Conservation (phyloP, 2,888 invertebrate species). For the Elysia crispata region DNA sequence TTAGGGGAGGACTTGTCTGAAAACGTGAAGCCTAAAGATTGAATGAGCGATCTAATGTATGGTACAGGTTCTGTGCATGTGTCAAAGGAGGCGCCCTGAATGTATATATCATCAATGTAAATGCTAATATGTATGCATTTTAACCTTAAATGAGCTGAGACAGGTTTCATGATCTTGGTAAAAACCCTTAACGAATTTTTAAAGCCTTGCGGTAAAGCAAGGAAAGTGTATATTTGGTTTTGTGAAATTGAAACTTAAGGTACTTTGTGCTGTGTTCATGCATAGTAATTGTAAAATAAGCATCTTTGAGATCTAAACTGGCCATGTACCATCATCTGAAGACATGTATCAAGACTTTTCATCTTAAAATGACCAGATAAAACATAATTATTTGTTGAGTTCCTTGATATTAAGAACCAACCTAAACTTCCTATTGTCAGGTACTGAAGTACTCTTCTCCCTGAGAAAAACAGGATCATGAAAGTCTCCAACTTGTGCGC, state of each 20-base stretch:
- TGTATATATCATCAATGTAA: conserved; percentile 13
- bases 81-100: not conserved
- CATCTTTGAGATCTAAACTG: not conserved
- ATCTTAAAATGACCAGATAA: not conserved
- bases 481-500: not conserved
- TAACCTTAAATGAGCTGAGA: not conserved
- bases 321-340: not conserved
- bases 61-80: not conserved
- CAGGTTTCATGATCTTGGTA: not conserved
- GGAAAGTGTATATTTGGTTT: not conserved
- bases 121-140: not conserved
- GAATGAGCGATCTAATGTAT: not conserved
- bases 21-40: not conserved
- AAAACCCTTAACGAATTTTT: not conserved
- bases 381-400: conserved; percentile 6
- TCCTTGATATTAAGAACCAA: not conserved
- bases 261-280: not conserved
- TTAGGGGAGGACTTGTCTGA: not conserved
- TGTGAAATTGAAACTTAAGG: not conserved
- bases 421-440: not conserved
- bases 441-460: not conserved
- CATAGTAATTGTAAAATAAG: not conserved
- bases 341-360: not conserved
- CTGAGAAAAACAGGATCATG: not conserved
- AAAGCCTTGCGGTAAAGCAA: not conserved